Evolutionary conservation across 1,140 invertebrate species (phyloP), one percentile per base, ranked within the genome.

Genomic region (Mactra quadrangularis): DNA sequence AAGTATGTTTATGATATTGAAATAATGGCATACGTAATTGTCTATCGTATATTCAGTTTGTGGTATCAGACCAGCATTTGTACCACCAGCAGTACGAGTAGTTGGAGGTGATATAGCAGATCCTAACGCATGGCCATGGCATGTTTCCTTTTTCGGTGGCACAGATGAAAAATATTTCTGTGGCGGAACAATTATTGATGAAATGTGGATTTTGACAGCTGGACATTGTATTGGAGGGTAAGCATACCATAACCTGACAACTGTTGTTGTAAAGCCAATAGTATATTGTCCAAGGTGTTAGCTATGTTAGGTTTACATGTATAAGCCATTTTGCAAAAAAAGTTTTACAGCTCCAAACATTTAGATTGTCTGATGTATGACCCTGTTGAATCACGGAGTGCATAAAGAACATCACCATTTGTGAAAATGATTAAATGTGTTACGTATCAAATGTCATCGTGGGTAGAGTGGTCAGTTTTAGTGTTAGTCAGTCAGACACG

Each of bases 131-230:
- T 88, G 86, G 86, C 88, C 88, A 19, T 89, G 88, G 88, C 57
- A 88, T 57, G 87, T 87, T 11, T 87, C 87, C 22, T 45, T 90
- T 13, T 87, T 87, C 31, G 88, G 88, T 9, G 88, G 88, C 0
- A 62, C 59, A 7, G 66, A 71, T 29, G 27, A 83, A 45, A 84
- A 38, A 25, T 94, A 93, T 84, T 94, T 94, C 84, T 96, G 96
- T 89, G 95, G 95, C n/a, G 96, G 95, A 50, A 93, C 93, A 4
- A 88, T 96, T 6, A 94, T 95, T 62, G 94, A 93, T 77, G 93
- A 93, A 53, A 91, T 94, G 27, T 96, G 95, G 87, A 93, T 96
- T 0, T 66, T 96, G 19, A 96, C 96, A 0, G 96, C 96, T 2
- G 95, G 95, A 1, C 96, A 96, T 89, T 96, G 96, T 85, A 90